phyloP scores from a whole-genome alignment of 1,140 invertebrate species.

The Drosophila nannoptera region DNA sequence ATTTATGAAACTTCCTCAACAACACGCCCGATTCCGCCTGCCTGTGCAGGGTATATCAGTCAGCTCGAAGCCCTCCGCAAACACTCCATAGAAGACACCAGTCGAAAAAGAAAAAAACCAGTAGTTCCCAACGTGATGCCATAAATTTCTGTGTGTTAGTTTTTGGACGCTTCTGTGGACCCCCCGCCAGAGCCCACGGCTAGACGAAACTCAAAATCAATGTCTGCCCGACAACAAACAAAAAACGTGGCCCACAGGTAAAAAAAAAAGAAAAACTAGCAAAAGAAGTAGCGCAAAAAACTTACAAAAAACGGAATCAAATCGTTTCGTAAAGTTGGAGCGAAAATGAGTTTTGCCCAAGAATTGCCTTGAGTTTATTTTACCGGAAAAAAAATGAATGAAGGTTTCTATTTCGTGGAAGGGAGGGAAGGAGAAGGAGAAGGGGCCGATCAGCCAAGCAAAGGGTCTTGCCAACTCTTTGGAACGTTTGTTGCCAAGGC shows the following conservation, averaged over 20 bases:
- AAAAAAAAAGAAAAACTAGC: background rate
- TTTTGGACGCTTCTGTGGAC: constrained; percentile 14
- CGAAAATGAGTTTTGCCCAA: constrained; percentile 20
- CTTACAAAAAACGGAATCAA: constrained; percentile 8
- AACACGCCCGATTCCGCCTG: no score
- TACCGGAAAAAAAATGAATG: background rate
- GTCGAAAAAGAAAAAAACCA: constrained; percentile 40
- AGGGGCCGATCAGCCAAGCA: background rate
- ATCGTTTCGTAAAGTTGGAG: constrained; percentile 7
- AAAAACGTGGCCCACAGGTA: constrained; percentile 13
- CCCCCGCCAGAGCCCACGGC: constrained; percentile 19
- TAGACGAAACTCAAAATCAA: constrained; percentile 34
- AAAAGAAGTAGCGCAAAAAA: background rate
- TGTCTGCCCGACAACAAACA: constrained; percentile 8
- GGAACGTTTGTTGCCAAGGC: no score
- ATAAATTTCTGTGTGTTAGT: constrained; percentile 44
- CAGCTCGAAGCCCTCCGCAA: background rate
- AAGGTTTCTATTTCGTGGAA: background rate
- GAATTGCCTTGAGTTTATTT: constrained; percentile 18
- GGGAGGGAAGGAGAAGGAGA: background rate
- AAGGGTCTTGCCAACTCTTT: background rate
- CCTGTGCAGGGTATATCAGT: background rate
- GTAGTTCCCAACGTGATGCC: constrained; percentile 60
- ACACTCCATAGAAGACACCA: background rate
- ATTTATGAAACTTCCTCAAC: no score